Evolutionary conservation across 2,888 invertebrate species (phyloP).

Genomic region (Caenorhabditis virilis): DNA sequence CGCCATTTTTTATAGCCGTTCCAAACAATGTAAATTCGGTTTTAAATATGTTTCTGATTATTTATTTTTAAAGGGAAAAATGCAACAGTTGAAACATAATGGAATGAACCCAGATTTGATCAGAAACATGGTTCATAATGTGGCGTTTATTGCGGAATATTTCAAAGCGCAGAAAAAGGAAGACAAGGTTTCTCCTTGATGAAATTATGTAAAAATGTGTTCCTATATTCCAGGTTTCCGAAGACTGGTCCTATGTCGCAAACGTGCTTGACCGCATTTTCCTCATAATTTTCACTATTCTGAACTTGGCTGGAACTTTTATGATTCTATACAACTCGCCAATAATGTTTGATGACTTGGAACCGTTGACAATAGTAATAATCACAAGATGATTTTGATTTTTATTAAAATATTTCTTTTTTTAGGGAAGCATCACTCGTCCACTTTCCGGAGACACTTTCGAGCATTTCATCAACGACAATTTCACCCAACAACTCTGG

Average conservation of each 20-base stretch:
- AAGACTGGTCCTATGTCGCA: slow-evolving; percentile 67
- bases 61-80: slow-evolving; percentile 17
- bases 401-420: not conserved
- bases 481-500: slow-evolving; percentile 51
- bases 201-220: not conserved
- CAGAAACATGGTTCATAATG: slow-evolving; percentile 68
- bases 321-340: slow-evolving; percentile 62
- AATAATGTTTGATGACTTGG: slow-evolving; percentile 51
- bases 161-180: slow-evolving; percentile 63
- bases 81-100: slow-evolving; percentile 21
- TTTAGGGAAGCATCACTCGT: slow-evolving; percentile 33
- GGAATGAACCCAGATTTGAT: slow-evolving; percentile 68
- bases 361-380: slow-evolving; percentile 54
- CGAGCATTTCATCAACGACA: slow-evolving; percentile 46
- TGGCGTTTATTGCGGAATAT: slow-evolving; percentile 67
- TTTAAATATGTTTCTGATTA: too few relatives aligned
- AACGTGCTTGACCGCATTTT: slow-evolving; percentile 66
- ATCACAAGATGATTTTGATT: slow-evolving; percentile 12
- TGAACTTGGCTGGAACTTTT: slow-evolving; percentile 59
- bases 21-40: too few relatives aligned
- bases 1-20: slow-evolving; percentile 61
- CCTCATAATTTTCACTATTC: slow-evolving; percentile 61
- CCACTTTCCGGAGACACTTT: slow-evolving; percentile 54
- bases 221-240: slow-evolving; percentile 58
- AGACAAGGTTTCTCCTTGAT: slow-evolving; percentile 50